Base-by-base conservation (phyloP, 2,113 vertebrate genomes). In the Albula glossodonta region DNA sequence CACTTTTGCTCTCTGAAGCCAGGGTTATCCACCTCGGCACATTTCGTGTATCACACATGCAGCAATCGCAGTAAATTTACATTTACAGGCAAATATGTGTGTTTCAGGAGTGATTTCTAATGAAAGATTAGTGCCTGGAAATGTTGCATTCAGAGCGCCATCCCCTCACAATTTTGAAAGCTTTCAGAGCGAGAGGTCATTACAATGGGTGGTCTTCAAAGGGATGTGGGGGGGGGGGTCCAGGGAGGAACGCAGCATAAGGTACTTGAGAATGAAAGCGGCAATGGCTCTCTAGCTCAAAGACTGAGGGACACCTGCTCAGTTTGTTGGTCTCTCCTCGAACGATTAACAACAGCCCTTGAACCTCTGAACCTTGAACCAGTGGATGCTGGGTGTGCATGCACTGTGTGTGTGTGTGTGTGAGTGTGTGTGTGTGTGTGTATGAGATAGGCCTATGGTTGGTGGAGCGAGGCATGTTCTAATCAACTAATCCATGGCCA, bases 231-330 rank as follows among this genome's bases (percentile, higher is more conserved):
- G 56, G 17, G 56, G 56, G 49, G 78, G 53, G 41, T 25, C n/a
- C 49, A 19, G 17, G 56, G 91, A 85, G 91, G 92, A 93, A 87
- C n/a, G 51, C 82, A 78, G 82, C 87, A 87, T 83, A 89, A 87
- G 91, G 89, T 88, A 86, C 90, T 94, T 91, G 91, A 92, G 91
- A 88, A 89, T 91, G 91, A 93, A 90, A 92, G 90, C 86, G 89
- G 66, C 89, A 66, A 80, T 87, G 90, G 85, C 77, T 80, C 48
- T 82, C 83, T 48, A 53, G 79, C 85, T 89, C 80, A 84, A 13
- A 90, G 87, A 83, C 87, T 66, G 87, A 82, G 83, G 91, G 90
- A 92, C 92, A 93, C 94, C 93, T 92, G 93, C 91, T 90, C 91
- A 86, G 15, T 87, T 83, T 57, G 89, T 90, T 87, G 63, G 88